These are phyloP conservation scores for Pheosia gnoma DNA, from an alignment of 2,888 invertebrate genomes.

Conservation along the genomic window DNA sequence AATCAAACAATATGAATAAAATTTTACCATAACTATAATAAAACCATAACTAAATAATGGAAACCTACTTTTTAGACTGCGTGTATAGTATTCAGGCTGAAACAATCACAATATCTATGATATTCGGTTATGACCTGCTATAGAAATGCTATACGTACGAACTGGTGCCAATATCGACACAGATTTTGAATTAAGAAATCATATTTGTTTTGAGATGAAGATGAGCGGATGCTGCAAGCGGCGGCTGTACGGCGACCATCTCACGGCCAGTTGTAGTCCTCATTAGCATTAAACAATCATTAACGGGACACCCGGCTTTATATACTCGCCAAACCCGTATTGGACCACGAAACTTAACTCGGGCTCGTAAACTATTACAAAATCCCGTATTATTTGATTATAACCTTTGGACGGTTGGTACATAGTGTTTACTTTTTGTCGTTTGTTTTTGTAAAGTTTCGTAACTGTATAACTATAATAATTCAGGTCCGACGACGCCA, in stretches of 20 bases:
- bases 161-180: background rate
- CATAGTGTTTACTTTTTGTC: constrained; percentile 39
- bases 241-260: constrained; percentile 19
- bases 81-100: too few relatives aligned
- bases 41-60: too few relatives aligned
- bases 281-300: constrained; percentile 75
- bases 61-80: too few relatives aligned
- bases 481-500: constrained; percentile 62
- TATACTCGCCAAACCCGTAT: constrained; percentile 55
- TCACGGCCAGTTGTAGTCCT: constrained; percentile 63
- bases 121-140: too few relatives aligned
- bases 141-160: background rate
- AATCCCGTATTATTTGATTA: constrained; percentile 28
- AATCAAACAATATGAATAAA: too few relatives aligned
- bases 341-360: constrained; percentile 52
- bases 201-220: constrained; percentile 18
- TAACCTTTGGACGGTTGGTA: constrained; percentile 16
- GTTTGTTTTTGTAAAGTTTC: constrained; percentile 56
- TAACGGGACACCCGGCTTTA: constrained; percentile 66
- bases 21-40: too few relatives aligned
- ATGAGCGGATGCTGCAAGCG: constrained; percentile 32
- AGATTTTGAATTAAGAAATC: background rate
- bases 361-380: constrained; percentile 31
- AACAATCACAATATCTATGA: too few relatives aligned
- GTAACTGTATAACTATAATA: constrained; percentile 53